These are phyloP conservation scores for Eupithecia exiguata DNA, from an alignment of 2,888 invertebrate species.

Conservation along the genomic window DNA sequence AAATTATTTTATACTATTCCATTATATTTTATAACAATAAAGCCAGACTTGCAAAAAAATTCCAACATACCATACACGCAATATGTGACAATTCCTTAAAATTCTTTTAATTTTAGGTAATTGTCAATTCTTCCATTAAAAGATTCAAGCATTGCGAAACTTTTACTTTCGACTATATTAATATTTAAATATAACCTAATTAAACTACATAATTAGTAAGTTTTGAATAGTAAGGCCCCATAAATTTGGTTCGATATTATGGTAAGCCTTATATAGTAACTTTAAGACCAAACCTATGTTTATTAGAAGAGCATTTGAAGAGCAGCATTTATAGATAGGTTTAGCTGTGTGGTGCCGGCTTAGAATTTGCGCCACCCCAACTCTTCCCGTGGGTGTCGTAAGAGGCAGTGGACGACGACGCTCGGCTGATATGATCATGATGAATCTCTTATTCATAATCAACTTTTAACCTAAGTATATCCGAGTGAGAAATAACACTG, in stretches of 20 bases:
- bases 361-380: no score
- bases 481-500: neutral
- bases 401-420: no score
- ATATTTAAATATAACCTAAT: neutral
- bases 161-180: neutral
- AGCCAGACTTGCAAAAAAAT: neutral
- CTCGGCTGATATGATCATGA: no score
- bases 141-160: neutral
- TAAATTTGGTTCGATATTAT: conserved; percentile 6
- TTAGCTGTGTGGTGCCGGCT: no score
- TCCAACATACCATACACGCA: neutral
- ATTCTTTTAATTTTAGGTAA: neutral
- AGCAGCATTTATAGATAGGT: neutral
- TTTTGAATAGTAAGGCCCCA: conserved; percentile 1
- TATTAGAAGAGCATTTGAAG: neutral
- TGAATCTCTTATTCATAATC: no score
- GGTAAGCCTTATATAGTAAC: neutral
- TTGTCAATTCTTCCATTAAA: neutral
- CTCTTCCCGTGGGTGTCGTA: no score
- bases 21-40: neutral
- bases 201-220: neutral
- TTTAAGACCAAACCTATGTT: neutral
- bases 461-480: neutral
- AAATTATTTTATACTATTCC: no score
- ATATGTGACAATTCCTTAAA: neutral